Evolutionary conservation across 1,140 invertebrate species (phyloP).

Genomic region (Drosophila ohnishii): DNA sequence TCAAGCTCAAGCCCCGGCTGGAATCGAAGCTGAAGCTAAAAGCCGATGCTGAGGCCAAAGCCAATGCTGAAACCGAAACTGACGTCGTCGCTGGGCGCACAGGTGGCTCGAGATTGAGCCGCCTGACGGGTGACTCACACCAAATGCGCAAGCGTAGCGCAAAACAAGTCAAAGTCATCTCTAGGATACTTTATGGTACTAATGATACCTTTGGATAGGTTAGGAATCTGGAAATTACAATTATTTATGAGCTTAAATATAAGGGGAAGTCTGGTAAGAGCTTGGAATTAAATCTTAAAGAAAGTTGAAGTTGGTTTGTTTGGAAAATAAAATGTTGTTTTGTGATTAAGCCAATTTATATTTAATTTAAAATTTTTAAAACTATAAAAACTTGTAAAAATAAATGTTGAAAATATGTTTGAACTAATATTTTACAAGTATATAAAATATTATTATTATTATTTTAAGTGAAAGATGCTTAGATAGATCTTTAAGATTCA

Average conservation of each 20-base stretch:
- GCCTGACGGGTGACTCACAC: slow-evolving; percentile 47
- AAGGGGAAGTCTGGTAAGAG: accelerated
- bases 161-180: slow-evolving; percentile 28
- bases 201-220: slow-evolving; percentile 4
- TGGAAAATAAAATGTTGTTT: too few relatives aligned
- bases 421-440: background rate
- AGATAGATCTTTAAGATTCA: background rate
- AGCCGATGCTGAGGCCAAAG: slow-evolving; percentile 33
- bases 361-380: too few relatives aligned
- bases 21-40: slow-evolving; percentile 27
- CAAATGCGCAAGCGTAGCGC: slow-evolving; percentile 27
- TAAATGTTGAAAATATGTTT: background rate
- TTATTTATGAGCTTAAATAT: background rate
- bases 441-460: too few relatives aligned
- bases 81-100: slow-evolving; percentile 57
- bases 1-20: slow-evolving; percentile 26
- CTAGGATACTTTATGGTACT: background rate
- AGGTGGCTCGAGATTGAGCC: slow-evolving; percentile 66
- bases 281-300: too few relatives aligned
- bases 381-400: background rate
- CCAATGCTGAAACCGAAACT: slow-evolving; percentile 35
- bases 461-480: too few relatives aligned
- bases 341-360: background rate
- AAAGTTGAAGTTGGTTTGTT: background rate
- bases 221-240: background rate